Conservation (phyloP, 2,888 invertebrate genomes). For the Melanchra persicariae region DNA sequence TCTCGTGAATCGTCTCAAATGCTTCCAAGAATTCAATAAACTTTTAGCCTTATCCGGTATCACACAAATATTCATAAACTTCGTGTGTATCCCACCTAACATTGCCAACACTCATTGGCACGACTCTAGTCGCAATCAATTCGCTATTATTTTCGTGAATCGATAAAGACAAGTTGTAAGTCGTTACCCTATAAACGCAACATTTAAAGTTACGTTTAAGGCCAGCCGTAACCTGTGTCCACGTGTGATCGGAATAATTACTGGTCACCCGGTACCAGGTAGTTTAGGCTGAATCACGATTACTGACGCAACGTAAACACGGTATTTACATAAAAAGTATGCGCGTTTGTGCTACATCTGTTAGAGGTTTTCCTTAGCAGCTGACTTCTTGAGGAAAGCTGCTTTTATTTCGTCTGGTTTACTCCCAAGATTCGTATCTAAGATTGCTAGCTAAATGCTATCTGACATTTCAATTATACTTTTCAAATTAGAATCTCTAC, state of each 20-base stretch:
- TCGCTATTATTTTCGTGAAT: conserved; percentile 76
- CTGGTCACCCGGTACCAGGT: conserved; percentile 74
- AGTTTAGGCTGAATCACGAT: conserved; percentile 83
- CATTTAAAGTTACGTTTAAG: conserved; percentile 80
- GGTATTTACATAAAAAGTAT: conserved; percentile 63
- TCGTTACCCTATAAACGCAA: conserved; percentile 85
- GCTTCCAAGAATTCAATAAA: conserved; percentile 56
- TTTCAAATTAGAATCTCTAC: conserved; percentile 42
- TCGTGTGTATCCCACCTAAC: conserved; percentile 45
- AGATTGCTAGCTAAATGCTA: conserved; percentile 46
- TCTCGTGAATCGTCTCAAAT: conserved; percentile 42
- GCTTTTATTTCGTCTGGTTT: conserved; percentile 17
- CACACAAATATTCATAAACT: conserved; percentile 47
- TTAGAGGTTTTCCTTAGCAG: conserved; percentile 36
- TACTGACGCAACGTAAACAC: conserved; percentile 78
- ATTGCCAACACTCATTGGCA: conserved; percentile 55
- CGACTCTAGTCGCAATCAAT: conserved; percentile 63
- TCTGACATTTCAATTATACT: conserved; percentile 54
- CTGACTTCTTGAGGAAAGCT: conserved; percentile 22
- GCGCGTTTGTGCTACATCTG: conserved; percentile 33
- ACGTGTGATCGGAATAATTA: conserved; percentile 89
- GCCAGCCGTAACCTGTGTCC: conserved; percentile 84
- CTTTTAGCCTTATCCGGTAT: conserved; percentile 32
- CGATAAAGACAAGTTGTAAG: conserved; percentile 81
- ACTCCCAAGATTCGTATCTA: conserved; percentile 38